Base-by-base conservation (phyloP, 2,888 invertebrate genomes). In the Fragum sueziense region DNA sequence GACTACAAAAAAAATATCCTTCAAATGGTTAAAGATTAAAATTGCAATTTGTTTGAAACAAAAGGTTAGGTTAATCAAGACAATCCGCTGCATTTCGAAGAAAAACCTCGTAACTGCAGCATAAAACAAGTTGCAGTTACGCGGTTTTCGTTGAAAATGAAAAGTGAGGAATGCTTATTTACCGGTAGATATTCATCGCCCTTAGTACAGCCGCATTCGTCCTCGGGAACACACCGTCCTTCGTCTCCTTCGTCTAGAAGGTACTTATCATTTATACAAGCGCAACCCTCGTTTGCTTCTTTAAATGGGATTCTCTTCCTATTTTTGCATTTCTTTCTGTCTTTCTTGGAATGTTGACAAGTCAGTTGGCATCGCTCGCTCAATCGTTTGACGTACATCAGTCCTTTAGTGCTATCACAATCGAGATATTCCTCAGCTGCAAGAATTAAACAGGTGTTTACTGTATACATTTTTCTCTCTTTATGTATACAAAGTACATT, bases 391-490 rank as follows among this genome's bases (percentile, higher is more conserved):
- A 25, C 29, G 47, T 71, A 61, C 17, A 4, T 61, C 0, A 71
- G 61, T 22, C 37, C n/a, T 17, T 71, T 37, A 9, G n/a, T 17
- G 2, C 27, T 4, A 29, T 61, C 47, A 31, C 71, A 71, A 20
- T 61, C 71, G 17, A 71, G 61, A 7, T 59, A 22, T 27, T 71
- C 33, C 2, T 41, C 59, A 17, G 71, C 71, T 71, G 41, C 14
- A 31, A 52, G 41, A 6, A 33, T 25, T 3, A 31, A 33, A 67
- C 7, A 67, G 11, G 34, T 22, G n/a, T n/a, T n/a, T n/a, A n/a
- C n/a, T n/a, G n/a, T n/a, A n/a, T n/a, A n/a, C n/a, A n/a, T n/a
- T n/a, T 41, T 41, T 41, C 41, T 41, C 41, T 17, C 17, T n/a
- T n/a, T n/a, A n/a, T n/a, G n/a, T n/a, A n/a, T n/a, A n/a, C n/a